Base-by-base conservation (phyloP, 2,113 vertebrate species). In the Sciurus niger region DNA sequence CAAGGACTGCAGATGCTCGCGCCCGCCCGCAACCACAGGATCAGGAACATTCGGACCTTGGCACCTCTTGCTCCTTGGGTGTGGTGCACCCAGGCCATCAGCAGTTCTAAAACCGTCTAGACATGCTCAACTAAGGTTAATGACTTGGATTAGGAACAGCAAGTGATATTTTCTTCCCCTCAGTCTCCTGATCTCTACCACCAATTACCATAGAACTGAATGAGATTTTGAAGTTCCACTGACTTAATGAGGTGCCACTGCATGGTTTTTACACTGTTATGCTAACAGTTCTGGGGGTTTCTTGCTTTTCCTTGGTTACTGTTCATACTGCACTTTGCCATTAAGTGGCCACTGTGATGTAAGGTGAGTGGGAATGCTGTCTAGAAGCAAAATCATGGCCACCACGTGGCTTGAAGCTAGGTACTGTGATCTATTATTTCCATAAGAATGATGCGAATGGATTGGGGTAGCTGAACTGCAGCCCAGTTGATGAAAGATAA, bases 351-450 rank as follows among this genome's bases (percentile, higher is more conserved):
- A 37, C 40, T 76, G 55, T 79, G 65, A 67, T 55, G 11, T 46
- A 22, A 68, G 63, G 8, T 28, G 37, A 63, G 13, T 28, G 34
- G 22, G 1, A 65, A 37, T 40, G 28, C 2, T 83, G 6, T 65
- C 43, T 70, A 32, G 58, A 70, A 11, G 74, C 11, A 63, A 90
- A 86, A 12, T 16, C 8, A 24, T 3, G 34, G 34, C 32, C 24
- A 3, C 28, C 0, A 4, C 14, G 8, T 24, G 28, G 4, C 28
- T 43, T 14, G 24, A 16, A 4, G 18, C 2, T 40, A 8, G 28
- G 28, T 28, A 70, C 3, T 65, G 30, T 40, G 16, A 5, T 10
- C 1, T 14, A 2, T 60, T 60, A 2, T 34, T 80, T 67, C 37
- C 20, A 30, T 74, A 68, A 51, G 37, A 70, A 32, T 11, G 20